Evolutionary conservation across 1,140 invertebrate genomes (phyloP), one percentile per base, ranked within the genome.

Genomic region (Littorina saxatilis): DNA sequence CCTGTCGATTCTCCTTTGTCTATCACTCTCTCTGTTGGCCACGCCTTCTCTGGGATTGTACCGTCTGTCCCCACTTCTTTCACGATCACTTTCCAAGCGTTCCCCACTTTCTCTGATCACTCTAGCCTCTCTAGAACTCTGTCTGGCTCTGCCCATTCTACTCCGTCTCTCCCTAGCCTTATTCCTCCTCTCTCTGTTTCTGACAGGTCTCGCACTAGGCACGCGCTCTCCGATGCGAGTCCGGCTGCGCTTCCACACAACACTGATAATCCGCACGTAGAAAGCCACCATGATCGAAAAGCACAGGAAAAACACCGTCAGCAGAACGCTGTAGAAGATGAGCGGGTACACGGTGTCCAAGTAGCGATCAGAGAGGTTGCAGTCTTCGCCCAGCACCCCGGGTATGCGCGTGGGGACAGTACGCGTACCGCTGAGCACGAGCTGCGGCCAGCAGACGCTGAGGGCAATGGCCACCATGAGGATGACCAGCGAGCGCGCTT

Each of bases 311-410:
- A 83, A 80, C 15, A 79, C 52, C 17, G 68, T 68, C 37, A 72
- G 40, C 43, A 83, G 78, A 23, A 78, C 43, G 70, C 68, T 43
- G 55, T 80, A 72, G 63, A 83, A 83, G 47, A 83, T 40, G 5
- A 80, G 63, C 39, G 82, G 55, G 61, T 83, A 83, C 17, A 83
- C 68, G 13, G 77, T 70, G n/a, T 23, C 27, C 37, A 50, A 15
- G 20, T 9, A 55, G 13, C n/a, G 58, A 47, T 84, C 83, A 5
- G 80, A 74, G 7, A 75, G 40, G 55, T 50, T 50, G 66, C 83
- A 84, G 52, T 82, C 80, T 29, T 68, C 37, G n/a, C 83, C 83
- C 23, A 66, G 50, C 39, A 84, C 43, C 1, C 80, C 77, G 20
- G 55, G 55, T 15, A 82, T 39, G 2, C 80, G 61, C 58, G 83